Evolutionary conservation across 2,888 invertebrate species (phyloP).

Genomic region (Carterocephalus palaemon): DNA sequence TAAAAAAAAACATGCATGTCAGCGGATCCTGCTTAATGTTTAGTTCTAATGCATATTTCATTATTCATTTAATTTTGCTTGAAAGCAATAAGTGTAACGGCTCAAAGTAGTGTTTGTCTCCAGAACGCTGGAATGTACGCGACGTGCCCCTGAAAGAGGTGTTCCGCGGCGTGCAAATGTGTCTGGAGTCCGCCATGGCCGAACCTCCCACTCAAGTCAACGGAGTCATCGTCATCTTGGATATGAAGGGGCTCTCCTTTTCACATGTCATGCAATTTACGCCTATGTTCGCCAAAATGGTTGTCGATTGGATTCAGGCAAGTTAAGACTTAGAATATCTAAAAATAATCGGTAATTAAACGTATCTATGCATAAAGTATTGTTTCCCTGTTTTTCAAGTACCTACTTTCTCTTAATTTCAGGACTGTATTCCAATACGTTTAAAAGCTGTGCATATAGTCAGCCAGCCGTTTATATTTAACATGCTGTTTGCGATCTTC

Average conservation of each 20-base stretch:
- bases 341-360: no score
- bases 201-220: constrained; percentile 88
- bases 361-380: no score
- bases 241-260: constrained; percentile 86
- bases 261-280: constrained; percentile 87
- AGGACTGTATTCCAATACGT: constrained; percentile 90
- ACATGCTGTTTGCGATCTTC: constrained; percentile 90
- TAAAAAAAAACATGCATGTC: no score
- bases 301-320: constrained; percentile 86
- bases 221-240: constrained; percentile 85
- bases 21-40: no score
- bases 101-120: constrained; percentile 7
- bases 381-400: no score
- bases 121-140: constrained; percentile 85
- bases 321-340: constrained; percentile 17
- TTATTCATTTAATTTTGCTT: no score
- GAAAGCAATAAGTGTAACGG: no score
- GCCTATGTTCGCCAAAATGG: constrained; percentile 85
- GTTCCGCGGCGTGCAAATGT: constrained; percentile 84
- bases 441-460: constrained; percentile 92
- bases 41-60: no score
- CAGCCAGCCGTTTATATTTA: constrained; percentile 93
- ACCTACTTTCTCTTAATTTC: constrained; percentile 45
- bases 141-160: constrained; percentile 82
- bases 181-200: constrained; percentile 85